phyloP scores from a whole-genome alignment of 2,888 invertebrate genomes.

The Stenodema calcarata region DNA sequence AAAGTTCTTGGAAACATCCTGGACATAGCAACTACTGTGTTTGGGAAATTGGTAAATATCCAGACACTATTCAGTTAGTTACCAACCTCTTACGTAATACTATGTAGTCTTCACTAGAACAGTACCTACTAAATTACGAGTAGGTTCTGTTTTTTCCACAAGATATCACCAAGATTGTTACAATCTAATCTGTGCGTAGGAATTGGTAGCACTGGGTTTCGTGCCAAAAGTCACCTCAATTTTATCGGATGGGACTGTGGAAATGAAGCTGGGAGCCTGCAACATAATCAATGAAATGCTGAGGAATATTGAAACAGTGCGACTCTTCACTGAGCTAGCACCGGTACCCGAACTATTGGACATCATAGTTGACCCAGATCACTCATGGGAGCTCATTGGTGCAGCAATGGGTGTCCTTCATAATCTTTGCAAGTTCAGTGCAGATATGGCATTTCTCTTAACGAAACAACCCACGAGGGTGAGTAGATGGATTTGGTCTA shows the following conservation, averaged over 20 bases:
- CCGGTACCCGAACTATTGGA: slow-evolving; percentile 25
- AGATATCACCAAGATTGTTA: too few species aligned
- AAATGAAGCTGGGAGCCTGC: slow-evolving; percentile 39
- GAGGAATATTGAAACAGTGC: slow-evolving; percentile 28
- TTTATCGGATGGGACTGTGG: slow-evolving; percentile 31
- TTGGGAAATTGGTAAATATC: slow-evolving; percentile 36
- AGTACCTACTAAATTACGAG: background rate
- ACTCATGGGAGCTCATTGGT: slow-evolving; percentile 33
- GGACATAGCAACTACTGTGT: slow-evolving; percentile 34
- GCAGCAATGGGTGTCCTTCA: slow-evolving; percentile 29
- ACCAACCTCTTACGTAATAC: background rate
- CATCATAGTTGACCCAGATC: slow-evolving; percentile 11
- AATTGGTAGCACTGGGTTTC: slow-evolving; percentile 31
- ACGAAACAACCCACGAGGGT: slow-evolving; percentile 21
- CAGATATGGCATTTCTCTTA: slow-evolving; percentile 18
- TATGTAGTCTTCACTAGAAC: background rate
- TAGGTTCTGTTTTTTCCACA: too few species aligned
- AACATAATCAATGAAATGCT: slow-evolving; percentile 44
- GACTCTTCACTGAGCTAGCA: slow-evolving; percentile 25
- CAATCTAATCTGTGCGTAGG: background rate
- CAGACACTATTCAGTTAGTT: background rate
- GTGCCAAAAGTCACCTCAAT: background rate
- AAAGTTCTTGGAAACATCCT: slow-evolving; percentile 38
- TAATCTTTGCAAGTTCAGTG: slow-evolving; percentile 38
- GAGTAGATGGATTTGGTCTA: background rate